Evolutionary conservation across 2,797 vertebrate genomes (phyloP).

Genomic region (Thunnus albacares): DNA sequence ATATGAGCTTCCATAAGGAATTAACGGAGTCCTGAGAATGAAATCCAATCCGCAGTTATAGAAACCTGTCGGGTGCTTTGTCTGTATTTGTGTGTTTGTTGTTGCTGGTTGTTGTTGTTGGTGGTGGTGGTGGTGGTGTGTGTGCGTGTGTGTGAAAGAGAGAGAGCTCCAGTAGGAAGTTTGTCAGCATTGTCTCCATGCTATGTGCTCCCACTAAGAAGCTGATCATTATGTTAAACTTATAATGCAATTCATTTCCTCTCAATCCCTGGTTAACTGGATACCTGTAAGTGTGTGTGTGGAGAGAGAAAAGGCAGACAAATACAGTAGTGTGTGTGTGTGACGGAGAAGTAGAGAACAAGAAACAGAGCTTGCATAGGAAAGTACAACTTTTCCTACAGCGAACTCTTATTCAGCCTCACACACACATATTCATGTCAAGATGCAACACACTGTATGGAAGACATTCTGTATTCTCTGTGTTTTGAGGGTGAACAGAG

Average conservation of each 20-base stretch:
- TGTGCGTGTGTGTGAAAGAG: neutral
- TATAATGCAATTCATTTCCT: constrained; percentile 24
- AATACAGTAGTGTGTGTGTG: neutral
- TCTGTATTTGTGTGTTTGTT: constrained; percentile 36
- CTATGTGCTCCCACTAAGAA: neutral
- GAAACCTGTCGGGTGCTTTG: constrained; percentile 36
- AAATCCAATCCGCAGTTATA: constrained; percentile 74
- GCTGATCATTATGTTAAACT: constrained; percentile 10
- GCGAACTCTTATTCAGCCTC: constrained; percentile 12
- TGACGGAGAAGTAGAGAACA: neutral
- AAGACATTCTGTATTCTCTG: neutral
- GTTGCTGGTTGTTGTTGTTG: neutral
- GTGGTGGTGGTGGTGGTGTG: neutral
- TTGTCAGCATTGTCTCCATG: neutral
- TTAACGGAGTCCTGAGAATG: constrained; percentile 78
- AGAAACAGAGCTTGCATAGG: neutral
- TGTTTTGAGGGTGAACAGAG: constrained; percentile 14
- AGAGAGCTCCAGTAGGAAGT: constrained; percentile 4
- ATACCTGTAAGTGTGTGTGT: neutral
- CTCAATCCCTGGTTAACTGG: constrained; percentile 22
- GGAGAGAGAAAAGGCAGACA: neutral
- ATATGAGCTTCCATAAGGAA: constrained; percentile 78
- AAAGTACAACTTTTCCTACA: constrained; percentile 7
- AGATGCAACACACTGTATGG: neutral
- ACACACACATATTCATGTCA: neutral